Evolutionary conservation across 1,140 invertebrate species (phyloP).

Genomic region (Lepidurus arcticus): DNA sequence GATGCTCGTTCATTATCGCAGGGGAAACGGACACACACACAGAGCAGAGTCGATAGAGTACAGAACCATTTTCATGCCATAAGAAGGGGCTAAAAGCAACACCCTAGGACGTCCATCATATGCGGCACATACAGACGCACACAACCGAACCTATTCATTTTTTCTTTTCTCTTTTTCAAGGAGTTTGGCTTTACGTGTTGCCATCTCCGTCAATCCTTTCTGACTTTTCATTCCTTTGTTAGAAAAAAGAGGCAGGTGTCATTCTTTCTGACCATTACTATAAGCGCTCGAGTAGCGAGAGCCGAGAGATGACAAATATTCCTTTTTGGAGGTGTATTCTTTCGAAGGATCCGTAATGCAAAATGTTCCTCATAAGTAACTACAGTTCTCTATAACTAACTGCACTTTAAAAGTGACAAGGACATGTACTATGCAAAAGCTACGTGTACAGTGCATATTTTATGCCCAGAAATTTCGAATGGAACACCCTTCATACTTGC

Average conservation of each 20-base stretch:
- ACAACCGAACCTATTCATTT: not conserved
- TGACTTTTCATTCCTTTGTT: not conserved
- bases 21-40: conserved; percentile 13
- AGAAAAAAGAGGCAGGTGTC: not conserved
- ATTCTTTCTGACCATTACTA: not conserved
- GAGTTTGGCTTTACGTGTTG: not conserved
- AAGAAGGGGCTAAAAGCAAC: conserved; percentile 14
- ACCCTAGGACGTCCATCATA: conserved; percentile 6
- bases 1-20: not conserved
- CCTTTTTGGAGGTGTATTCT: too few species aligned
- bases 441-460: not conserved
- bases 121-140: not conserved
- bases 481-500: not conserved
- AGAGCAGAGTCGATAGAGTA: not conserved
- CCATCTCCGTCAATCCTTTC: not conserved
- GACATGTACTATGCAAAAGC: not conserved
- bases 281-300: not conserved
- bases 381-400: too few species aligned
- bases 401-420: not conserved
- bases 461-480: not conserved
- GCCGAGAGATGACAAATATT: not conserved
- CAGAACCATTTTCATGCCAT: not conserved
- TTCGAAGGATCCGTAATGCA: too few species aligned
- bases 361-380: too few species aligned
- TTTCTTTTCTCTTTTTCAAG: not conserved